Conservation (phyloP, 1,140 invertebrate genomes). For the Hycleus cichorii region DNA sequence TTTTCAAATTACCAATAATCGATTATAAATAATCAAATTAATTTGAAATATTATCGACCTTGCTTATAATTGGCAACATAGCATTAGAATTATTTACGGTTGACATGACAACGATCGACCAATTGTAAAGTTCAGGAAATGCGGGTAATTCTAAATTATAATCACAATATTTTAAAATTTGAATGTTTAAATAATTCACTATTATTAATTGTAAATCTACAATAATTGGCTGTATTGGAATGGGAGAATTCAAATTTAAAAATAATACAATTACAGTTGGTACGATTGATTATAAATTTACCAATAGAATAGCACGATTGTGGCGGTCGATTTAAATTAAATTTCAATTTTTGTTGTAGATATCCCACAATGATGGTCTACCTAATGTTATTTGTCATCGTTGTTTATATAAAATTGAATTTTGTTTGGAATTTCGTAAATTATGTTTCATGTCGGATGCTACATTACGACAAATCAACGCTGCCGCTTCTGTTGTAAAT, state of each 20-base stretch:
- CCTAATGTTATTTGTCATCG: conserved; percentile 52
- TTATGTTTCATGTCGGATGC: conserved; percentile 49
- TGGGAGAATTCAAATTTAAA: too few relatives aligned
- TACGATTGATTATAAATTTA: too few relatives aligned
- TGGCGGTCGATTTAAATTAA: neutral
- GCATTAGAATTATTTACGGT: too few relatives aligned
- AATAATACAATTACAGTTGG: too few relatives aligned
- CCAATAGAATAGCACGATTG: neutral
- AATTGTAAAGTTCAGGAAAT: neutral
- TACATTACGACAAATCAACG: conserved; percentile 46
- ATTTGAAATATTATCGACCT: too few relatives aligned
- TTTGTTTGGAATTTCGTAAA: conserved; percentile 49
- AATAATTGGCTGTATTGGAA: neutral
- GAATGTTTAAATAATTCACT: neutral
- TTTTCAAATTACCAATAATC: too few relatives aligned
- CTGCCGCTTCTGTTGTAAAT: conserved; percentile 4
- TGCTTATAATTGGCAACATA: too few relatives aligned
- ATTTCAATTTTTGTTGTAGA: conserved; percentile 18
- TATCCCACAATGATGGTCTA: conserved; percentile 47
- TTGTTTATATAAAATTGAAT: conserved; percentile 52
- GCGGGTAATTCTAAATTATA: too few relatives aligned
- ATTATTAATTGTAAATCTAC: too few relatives aligned
- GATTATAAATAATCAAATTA: too few relatives aligned
- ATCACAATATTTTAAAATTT: neutral
- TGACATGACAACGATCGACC: too few relatives aligned